A percentile compares a stretch with the other conserved stretches of the same genome.
phyloP scores from a whole-genome alignment of 2,797 vertebrate genomes.

The Pelochelys cantorii region DNA sequence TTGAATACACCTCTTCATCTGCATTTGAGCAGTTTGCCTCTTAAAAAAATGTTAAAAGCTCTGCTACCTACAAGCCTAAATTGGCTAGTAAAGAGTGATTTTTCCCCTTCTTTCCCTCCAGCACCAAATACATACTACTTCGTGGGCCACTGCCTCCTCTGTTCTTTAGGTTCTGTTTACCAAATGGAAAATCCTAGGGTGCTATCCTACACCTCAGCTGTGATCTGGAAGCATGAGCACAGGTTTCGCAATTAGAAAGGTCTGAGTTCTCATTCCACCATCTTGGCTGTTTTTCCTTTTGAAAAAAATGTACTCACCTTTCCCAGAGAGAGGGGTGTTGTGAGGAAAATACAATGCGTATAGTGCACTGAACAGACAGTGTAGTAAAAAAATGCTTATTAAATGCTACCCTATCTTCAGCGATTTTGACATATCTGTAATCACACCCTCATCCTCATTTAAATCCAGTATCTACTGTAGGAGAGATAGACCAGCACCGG shows the following conservation, averaged over 20 bases:
- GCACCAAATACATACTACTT: not conserved
- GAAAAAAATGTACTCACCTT: not conserved
- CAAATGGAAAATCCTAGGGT: not conserved
- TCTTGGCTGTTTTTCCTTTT: not conserved
- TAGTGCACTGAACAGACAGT: not conserved
- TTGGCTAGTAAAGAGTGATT: not conserved
- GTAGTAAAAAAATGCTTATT: not conserved
- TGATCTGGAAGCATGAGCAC: not conserved
- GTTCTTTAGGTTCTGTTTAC: not conserved
- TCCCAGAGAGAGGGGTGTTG: not conserved
- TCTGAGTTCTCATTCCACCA: not conserved
- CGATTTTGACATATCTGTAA: not conserved
- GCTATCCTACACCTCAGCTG: not conserved
- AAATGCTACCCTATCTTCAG: accelerated
- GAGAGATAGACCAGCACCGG: not conserved
- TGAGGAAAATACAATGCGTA: not conserved
- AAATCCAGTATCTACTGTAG: not conserved
- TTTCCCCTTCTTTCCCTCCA: not conserved
- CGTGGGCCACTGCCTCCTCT: not conserved
- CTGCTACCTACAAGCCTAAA: conserved; percentile 5
- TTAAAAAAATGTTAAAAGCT: conserved; percentile 5
- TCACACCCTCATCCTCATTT: accelerated
- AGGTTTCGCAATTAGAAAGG: not conserved
- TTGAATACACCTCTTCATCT: conserved; percentile 59
- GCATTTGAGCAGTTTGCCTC: not conserved